A percentile compares a stretch with the other conserved stretches of the same genome.
Evolutionary conservation across 2,797 vertebrate species (phyloP).

Genomic region (Mycteria americana): DNA sequence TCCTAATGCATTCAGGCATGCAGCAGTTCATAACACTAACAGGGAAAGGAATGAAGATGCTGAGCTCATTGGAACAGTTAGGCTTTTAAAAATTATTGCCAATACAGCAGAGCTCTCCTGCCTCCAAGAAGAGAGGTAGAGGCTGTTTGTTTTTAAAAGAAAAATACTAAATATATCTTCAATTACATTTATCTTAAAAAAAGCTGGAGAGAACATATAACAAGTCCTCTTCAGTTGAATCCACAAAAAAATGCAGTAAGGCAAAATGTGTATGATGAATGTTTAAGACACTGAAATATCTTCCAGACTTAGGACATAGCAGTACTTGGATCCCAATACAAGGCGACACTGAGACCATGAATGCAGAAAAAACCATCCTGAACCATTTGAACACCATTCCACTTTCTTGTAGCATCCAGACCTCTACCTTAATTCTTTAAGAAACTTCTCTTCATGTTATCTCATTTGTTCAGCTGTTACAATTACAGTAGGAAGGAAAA

Average conservation of each 20-base stretch:
- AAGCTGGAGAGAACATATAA: background rate
- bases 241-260: background rate
- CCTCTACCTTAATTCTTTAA: background rate
- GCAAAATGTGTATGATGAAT: background rate
- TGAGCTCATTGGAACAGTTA: background rate
- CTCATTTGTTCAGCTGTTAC: background rate
- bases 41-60: background rate
- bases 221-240: background rate
- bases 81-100: background rate
- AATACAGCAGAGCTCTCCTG: background rate
- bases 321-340: background rate
- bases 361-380: background rate
- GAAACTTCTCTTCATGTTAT: background rate
- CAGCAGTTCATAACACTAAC: background rate
- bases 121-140: background rate
- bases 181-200: background rate
- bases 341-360: background rate
- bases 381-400: background rate
- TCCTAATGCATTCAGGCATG: background rate
- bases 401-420: background rate
- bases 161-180: background rate
- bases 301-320: background rate
- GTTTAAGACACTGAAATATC: background rate
- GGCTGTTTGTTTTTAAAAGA: background rate
- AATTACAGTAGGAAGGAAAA: background rate